These are phyloP conservation scores for Thalpophila matura DNA, from an alignment of 2,888 invertebrate species.

Conservation along the genomic window DNA sequence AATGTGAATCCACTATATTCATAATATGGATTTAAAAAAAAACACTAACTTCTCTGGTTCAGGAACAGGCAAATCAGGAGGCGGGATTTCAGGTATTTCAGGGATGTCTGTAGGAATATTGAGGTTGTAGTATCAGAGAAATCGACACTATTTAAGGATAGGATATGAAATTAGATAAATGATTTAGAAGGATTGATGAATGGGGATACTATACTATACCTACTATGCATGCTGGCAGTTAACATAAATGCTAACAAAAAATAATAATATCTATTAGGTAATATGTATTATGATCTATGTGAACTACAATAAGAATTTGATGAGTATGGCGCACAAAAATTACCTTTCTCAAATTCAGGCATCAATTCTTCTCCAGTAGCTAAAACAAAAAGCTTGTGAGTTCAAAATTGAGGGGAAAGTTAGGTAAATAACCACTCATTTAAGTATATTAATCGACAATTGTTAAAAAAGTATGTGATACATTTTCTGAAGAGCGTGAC, in stretches of 20 bases:
- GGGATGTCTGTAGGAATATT: constrained; percentile 79
- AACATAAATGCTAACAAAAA: too few species aligned
- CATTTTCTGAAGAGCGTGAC: constrained; percentile 78
- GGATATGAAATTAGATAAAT: neutral
- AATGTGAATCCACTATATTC: neutral
- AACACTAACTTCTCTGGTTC: constrained; percentile 78
- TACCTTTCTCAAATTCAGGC: constrained; percentile 77
- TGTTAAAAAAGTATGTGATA: constrained; percentile 53
- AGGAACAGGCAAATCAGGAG: constrained; percentile 77
- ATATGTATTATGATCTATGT: too few species aligned
- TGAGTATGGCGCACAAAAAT: neutral
- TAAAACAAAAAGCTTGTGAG: constrained; percentile 60
- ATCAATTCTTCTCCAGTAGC: constrained; percentile 70
- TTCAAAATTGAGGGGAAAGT: neutral
- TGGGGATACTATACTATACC: too few species aligned
- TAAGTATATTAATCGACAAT: neutral
- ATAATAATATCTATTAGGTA: too few species aligned
- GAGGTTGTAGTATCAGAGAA: constrained; percentile 37
- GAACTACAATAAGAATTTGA: too few species aligned
- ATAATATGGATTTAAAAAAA: neutral
- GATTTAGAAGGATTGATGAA: neutral
- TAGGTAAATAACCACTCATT: neutral
- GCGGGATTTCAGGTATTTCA: constrained; percentile 82
- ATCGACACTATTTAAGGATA: constrained; percentile 8
- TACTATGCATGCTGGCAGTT: too few species aligned